A percentile compares a stretch with the other conserved stretches of the same genome.
These are phyloP conservation scores for Euclidia mi DNA, from an alignment of 2,888 invertebrate genomes.

Conservation along the genomic window DNA sequence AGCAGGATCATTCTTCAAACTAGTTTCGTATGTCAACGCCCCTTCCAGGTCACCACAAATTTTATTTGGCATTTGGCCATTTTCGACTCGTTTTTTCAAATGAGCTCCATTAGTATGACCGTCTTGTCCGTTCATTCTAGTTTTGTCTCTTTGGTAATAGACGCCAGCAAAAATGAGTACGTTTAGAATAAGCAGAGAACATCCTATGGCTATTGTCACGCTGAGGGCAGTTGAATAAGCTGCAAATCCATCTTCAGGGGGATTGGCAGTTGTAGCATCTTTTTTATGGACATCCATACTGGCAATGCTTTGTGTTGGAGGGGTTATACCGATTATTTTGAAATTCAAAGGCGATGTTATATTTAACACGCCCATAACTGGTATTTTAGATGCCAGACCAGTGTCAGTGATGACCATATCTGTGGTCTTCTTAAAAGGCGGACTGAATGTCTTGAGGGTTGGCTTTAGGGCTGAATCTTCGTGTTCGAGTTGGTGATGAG, in stretches of 20 bases:
- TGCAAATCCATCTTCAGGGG: slow-evolving; percentile 96
- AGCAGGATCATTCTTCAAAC: slow-evolving; percentile 92
- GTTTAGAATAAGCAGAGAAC: slow-evolving; percentile 97
- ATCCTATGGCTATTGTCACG: slow-evolving; percentile 98
- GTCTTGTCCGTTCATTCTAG: slow-evolving; percentile 91
- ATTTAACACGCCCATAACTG: slow-evolving; percentile 78
- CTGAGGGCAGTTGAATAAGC: slow-evolving; percentile 97
- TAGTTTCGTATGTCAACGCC: slow-evolving; percentile 85
- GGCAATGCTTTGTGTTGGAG: slow-evolving; percentile 75
- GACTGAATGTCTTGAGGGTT: slow-evolving; percentile 89
- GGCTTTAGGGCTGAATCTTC: slow-evolving; percentile 91
- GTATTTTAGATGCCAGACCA: slow-evolving; percentile 79
- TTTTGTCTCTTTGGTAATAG: slow-evolving; percentile 97
- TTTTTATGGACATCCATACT: slow-evolving; percentile 75
- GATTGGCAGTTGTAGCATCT: slow-evolving; percentile 86
- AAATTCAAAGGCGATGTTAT: slow-evolving; percentile 83
- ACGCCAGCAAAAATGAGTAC: slow-evolving; percentile 98
- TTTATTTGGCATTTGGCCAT: slow-evolving; percentile 96
- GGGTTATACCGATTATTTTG: slow-evolving; percentile 79
- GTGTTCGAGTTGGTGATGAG: slow-evolving; percentile 95
- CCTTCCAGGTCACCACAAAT: slow-evolving; percentile 95
- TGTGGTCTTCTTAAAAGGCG: slow-evolving; percentile 89
- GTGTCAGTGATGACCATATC: slow-evolving; percentile 83
- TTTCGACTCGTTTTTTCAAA: slow-evolving; percentile 94
- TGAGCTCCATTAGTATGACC: slow-evolving; percentile 87